Percentiles rank a stretch among this genome's conserved stretches.
Evolutionary conservation across 1,140 invertebrate genomes (phyloP).

Genomic region (Patella vulgata): DNA sequence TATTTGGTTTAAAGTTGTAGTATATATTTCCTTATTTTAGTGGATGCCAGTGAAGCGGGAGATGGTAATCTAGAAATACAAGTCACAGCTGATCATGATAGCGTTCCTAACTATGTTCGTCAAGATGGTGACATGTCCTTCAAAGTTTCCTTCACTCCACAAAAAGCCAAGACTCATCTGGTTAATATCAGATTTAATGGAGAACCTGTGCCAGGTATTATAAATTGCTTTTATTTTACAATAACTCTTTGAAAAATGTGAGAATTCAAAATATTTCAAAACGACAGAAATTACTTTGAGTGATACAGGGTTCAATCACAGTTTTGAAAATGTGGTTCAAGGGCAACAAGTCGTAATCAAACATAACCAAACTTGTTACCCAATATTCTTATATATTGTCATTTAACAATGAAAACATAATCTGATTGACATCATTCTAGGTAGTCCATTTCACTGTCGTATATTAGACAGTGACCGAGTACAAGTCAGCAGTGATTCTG

Average conservation of each 20-base stretch:
- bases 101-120: slow-evolving; percentile 98
- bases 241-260: too few relatives aligned
- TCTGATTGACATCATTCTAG: too few relatives aligned
- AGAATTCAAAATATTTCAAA: too few relatives aligned
- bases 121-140: slow-evolving; percentile 94
- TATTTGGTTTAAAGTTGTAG: too few relatives aligned
- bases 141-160: slow-evolving; percentile 95
- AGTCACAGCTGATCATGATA: slow-evolving; percentile 95
- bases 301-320: too few relatives aligned
- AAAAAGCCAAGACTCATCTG: slow-evolving; percentile 87
- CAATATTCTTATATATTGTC: too few relatives aligned
- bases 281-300: too few relatives aligned
- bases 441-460: slow-evolving; percentile 47
- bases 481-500: slow-evolving; percentile 56
- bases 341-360: too few relatives aligned
- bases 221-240: too few relatives aligned
- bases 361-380: too few relatives aligned
- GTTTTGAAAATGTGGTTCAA: too few relatives aligned
- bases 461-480: slow-evolving; percentile 45
- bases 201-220: slow-evolving; percentile 84
- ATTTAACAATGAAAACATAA: too few relatives aligned
- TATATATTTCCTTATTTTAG: slow-evolving; percentile 50
- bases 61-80: slow-evolving; percentile 98
- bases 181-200: slow-evolving; percentile 95
- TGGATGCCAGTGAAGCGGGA: slow-evolving; percentile 74